phyloP scores from a whole-genome alignment of 2,888 invertebrate species.

The Ormyrus thymus region DNA sequence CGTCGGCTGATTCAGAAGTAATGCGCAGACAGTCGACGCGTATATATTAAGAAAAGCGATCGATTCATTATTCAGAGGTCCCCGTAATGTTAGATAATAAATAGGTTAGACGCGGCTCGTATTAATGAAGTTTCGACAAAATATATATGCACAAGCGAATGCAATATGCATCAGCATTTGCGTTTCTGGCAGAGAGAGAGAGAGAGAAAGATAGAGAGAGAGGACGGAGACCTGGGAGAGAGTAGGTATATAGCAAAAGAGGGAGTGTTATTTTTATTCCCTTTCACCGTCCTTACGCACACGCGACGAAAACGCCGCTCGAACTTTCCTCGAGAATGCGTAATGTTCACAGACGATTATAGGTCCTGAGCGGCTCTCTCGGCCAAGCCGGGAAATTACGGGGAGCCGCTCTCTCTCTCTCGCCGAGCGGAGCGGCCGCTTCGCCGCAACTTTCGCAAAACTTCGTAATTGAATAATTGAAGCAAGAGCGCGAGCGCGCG shows the following conservation, averaged over 20 bases:
- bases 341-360: constrained; percentile 46
- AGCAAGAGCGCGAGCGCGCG: constrained; percentile 9
- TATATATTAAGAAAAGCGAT: no score
- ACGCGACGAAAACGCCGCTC: constrained; percentile 17
- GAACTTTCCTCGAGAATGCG: constrained; percentile 40
- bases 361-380: constrained; percentile 26
- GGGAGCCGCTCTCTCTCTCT: constrained; percentile 13
- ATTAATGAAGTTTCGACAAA: no score
- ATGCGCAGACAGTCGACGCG: no score
- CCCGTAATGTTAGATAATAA: no score
- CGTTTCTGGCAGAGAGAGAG: no score
- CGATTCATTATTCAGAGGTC: no score
- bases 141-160: no score
- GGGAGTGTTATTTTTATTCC: constrained; percentile 15
- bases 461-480: constrained; percentile 55
- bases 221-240: no score
- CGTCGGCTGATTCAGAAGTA: no score
- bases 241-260: background rate
- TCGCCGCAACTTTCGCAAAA: constrained; percentile 49
- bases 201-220: no score
- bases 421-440: background rate
- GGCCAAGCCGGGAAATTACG: constrained; percentile 35
- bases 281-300: background rate
- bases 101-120: no score
- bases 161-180: no score